phyloP scores from a whole-genome alignment of 2,797 vertebrate species.

The Megaceryle alcyon region DNA sequence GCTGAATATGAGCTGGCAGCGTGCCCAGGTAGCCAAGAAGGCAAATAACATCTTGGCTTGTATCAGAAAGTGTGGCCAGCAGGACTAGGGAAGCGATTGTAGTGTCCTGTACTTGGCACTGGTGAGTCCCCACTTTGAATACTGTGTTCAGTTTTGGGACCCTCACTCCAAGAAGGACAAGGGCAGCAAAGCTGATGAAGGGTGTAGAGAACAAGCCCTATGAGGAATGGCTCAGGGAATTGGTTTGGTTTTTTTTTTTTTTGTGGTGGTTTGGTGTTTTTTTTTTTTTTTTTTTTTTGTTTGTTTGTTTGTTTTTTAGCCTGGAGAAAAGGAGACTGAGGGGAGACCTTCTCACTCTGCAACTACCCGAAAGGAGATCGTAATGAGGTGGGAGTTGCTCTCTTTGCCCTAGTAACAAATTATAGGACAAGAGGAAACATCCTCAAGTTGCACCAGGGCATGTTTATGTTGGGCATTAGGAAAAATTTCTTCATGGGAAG shows the following conservation, averaged over 20 bases:
- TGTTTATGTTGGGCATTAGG: not conserved
- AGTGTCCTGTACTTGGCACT: fast-evolving
- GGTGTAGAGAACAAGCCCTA: not conserved
- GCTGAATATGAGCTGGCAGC: fast-evolving
- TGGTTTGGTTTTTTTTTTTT: not conserved
- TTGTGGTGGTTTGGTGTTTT: too few species aligned
- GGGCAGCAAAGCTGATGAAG: fast-evolving
- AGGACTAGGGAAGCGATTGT: not conserved
- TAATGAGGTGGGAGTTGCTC: fast-evolving
- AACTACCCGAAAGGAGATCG: fast-evolving
- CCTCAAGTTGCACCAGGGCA: fast-evolving
- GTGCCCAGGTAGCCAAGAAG: not conserved
- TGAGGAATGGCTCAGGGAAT: not conserved
- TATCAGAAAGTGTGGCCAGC: not conserved
- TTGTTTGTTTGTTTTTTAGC: not conserved
- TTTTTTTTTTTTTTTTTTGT: too few species aligned
- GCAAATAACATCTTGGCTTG: not conserved
- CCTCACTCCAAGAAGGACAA: not conserved
- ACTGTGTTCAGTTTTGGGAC: not conserved
- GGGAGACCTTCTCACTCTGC: fast-evolving
- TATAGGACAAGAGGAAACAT: not conserved
- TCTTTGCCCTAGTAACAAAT: fast-evolving
- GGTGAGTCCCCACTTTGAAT: fast-evolving
- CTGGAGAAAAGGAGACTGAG: not conserved
- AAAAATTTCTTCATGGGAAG: not conserved